phyloP scores from a whole-genome alignment of 2,113 vertebrate species.

The Thalassarche chlororhynchos region DNA sequence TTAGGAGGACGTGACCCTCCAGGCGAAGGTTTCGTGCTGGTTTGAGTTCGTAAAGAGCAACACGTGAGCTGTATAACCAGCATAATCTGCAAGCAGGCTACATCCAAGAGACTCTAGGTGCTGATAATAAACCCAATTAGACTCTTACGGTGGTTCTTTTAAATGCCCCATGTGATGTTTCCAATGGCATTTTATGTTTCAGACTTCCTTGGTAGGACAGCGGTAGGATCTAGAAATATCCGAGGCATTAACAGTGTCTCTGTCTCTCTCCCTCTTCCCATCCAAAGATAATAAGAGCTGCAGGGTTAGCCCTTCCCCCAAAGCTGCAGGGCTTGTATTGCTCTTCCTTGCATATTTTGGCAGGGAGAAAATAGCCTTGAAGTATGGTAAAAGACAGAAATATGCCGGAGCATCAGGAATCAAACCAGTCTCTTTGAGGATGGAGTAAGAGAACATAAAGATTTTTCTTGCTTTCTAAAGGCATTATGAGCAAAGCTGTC shows the following conservation, averaged over 20 bases:
- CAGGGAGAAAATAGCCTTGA: conserved; percentile 49
- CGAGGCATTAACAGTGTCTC: neutral
- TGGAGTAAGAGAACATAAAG: neutral
- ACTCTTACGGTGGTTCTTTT: neutral
- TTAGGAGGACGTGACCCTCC: neutral
- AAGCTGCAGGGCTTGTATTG: conserved; percentile 25
- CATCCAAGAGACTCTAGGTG: neutral
- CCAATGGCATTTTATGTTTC: neutral
- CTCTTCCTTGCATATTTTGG: conserved; percentile 51
- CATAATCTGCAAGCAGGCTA: neutral
- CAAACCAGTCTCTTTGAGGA: neutral
- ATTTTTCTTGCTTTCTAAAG: neutral
- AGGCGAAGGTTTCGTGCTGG: neutral
- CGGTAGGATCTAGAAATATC: conserved; percentile 9
- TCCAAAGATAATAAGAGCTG: conserved; percentile 60
- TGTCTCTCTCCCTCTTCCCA: conserved; percentile 5
- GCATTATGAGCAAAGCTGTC: neutral
- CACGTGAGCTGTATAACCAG: neutral
- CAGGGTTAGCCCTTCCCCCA: conserved; percentile 39
- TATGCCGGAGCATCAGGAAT: conserved; percentile 27
- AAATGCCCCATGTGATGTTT: neutral
- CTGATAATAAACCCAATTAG: neutral
- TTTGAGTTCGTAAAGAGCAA: neutral
- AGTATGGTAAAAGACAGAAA: conserved; percentile 26
- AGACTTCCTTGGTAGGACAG: neutral